Evolutionary conservation across 2,113 vertebrate species (phyloP).

Genomic region (Larimichthys crocea): DNA sequence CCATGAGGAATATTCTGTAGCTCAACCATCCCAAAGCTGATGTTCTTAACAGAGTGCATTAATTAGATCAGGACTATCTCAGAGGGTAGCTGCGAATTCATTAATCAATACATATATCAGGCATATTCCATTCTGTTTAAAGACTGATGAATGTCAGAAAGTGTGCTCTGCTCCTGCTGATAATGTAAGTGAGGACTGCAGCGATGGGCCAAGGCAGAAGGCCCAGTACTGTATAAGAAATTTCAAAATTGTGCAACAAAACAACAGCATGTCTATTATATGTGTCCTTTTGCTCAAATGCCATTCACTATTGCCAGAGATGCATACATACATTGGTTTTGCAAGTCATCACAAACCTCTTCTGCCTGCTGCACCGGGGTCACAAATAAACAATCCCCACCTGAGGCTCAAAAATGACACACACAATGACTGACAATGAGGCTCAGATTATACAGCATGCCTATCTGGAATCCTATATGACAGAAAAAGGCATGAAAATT

Average conservation of each 20-base stretch:
- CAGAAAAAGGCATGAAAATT: neutral
- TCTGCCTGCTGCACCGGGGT: slow-evolving; percentile 9
- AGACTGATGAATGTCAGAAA: slow-evolving; percentile 21
- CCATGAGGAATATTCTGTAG: slow-evolving; percentile 37
- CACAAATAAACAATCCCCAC: slow-evolving; percentile 26
- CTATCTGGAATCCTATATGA: slow-evolving; percentile 7
- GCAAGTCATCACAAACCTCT: slow-evolving; percentile 23
- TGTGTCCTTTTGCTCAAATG: neutral
- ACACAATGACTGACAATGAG: neutral
- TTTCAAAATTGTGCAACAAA: neutral
- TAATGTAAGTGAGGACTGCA: slow-evolving; percentile 4
- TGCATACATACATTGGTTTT: slow-evolving; percentile 10
- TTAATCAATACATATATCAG: slow-evolving; percentile 38
- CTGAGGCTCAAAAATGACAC: slow-evolving; percentile 7
- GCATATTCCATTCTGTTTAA: slow-evolving; percentile 51
- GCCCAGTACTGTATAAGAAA: neutral
- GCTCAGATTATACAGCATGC: slow-evolving; percentile 3
- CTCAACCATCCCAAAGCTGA: slow-evolving; percentile 26
- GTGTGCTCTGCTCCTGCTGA: neutral
- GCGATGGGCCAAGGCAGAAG: neutral
- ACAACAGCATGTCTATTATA: too few relatives aligned
- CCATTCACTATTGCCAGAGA: slow-evolving; percentile 1
- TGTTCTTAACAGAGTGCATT: slow-evolving; percentile 48
- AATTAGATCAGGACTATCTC: slow-evolving; percentile 56
- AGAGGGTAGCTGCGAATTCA: slow-evolving; percentile 35